These are phyloP conservation scores for Drosophila ustulata DNA, from an alignment of 2,888 invertebrate species.

Conservation along the genomic window DNA sequence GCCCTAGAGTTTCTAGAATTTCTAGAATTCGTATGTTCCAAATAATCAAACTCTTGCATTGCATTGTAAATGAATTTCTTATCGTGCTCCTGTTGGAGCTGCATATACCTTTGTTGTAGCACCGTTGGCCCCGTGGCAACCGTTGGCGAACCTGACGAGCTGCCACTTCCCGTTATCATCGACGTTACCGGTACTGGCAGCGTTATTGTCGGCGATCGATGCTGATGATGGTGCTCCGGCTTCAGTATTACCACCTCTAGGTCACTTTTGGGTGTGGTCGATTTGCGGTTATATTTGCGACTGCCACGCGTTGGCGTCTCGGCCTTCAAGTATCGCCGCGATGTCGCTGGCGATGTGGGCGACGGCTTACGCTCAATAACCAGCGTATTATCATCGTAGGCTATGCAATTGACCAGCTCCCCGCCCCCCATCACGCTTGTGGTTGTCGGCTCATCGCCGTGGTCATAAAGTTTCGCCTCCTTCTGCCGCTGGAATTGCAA, in stretches of 20 bases:
- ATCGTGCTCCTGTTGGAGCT: conserved; percentile 75
- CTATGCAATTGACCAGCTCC: conserved; percentile 71
- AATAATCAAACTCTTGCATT: conserved; percentile 73
- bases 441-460: conserved; percentile 43
- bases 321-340: conserved; percentile 66
- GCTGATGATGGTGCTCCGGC: conserved; percentile 70
- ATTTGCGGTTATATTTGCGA: conserved; percentile 71
- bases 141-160: conserved; percentile 7
- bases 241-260: conserved; percentile 61
- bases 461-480: conserved; percentile 71
- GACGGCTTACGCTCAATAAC: conserved; percentile 70
- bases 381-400: conserved; percentile 71
- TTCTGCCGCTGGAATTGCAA: conserved; percentile 69
- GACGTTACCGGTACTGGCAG: conserved; percentile 54
- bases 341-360: conserved; percentile 66
- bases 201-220: conserved; percentile 71
- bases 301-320: conserved; percentile 65
- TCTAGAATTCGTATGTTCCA: conserved; percentile 67
- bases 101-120: conserved; percentile 77
- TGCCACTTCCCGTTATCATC: conserved; percentile 35
- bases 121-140: conserved; percentile 52
- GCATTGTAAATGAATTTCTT: conserved; percentile 75
- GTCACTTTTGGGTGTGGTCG: conserved; percentile 58
- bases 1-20: conserved; percentile 62
- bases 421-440: conserved; percentile 57